Evolutionary conservation across 1,140 invertebrate species (phyloP), one percentile per base, ranked within the genome.

Genomic region (Rhizoglyphus robini): DNA sequence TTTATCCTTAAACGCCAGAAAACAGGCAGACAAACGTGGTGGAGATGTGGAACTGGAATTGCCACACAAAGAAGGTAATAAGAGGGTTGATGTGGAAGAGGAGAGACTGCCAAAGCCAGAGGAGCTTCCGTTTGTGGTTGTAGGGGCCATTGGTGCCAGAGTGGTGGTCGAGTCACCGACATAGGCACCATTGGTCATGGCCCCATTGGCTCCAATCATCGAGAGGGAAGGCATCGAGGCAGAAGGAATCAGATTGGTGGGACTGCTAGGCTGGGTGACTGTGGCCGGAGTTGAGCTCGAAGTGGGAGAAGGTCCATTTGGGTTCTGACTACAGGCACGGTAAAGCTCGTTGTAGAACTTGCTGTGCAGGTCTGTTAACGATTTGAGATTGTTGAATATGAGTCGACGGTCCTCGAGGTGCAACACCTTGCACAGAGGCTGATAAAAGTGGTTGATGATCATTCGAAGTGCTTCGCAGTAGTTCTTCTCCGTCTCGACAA

Each of bases 401-500:
- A 81, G 79, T 66, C 84, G 80, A 54, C 83, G 77, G 69, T 93
- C 87, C 58, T 88, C 83, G n/a, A 82, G 77, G 68, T 82, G 82
- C 60, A 96, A 75, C 41, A 84, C 74, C 47, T 79, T 78, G 63
- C 82, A 81, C n/a, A 96, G 76, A 47, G 70, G 70, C 30, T 65
- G 72, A 63, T 75, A 75, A 65, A 79, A 79, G 69, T 75, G 72
- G 74, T 82, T 82, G 62, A 87, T 84, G 46, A 98, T 82, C 78
- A 90, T 94, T 70, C 83, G 83, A 20, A 99, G 79, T 38, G 95
- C 94, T 70, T 95, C 89, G 23, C 96, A 85, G 75, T 97, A 99
- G 78, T 97, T 97, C 67, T 86, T 87, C 77, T 99, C 95, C 0
- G 95, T 98, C 76, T 96, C 92, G 15, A 96, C 82, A 3, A 99